Percentiles rank a stretch among this genome's conserved stretches.
Evolutionary conservation across 2,888 invertebrate genomes (phyloP).

Genomic region (Acronicta psi): DNA sequence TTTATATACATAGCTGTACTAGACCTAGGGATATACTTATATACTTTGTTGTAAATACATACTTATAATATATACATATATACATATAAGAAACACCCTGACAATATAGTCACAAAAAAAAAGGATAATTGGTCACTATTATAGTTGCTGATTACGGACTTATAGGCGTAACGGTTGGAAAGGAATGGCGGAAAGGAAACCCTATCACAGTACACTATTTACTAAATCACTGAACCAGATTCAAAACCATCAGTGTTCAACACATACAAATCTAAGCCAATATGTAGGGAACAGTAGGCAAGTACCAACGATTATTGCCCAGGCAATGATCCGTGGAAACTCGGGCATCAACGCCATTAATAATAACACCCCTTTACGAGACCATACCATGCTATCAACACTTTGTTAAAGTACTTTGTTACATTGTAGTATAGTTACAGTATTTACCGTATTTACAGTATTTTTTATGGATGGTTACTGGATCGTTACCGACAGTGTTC

Average conservation of each 20-base stretch:
- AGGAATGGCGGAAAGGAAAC: background rate
- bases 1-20: too few species aligned
- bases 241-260: background rate
- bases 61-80: too few species aligned
- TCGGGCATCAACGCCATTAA: conserved; percentile 25
- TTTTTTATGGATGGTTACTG: too few species aligned
- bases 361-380: conserved; percentile 27
- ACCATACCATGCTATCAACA: conserved; percentile 7
- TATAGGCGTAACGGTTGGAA: too few species aligned
- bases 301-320: conserved; percentile 18
- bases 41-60: too few species aligned
- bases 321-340: conserved; percentile 30
- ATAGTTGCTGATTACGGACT: too few species aligned
- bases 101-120: too few species aligned
- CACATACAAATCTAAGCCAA: conserved; percentile 32
- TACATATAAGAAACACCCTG: too few species aligned
- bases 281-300: conserved; percentile 6
- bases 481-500: too few species aligned
- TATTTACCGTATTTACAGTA: background rate
- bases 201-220: background rate
- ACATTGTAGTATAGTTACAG: background rate
- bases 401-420: conserved; percentile 11
- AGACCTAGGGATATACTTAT: too few species aligned
- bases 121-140: too few species aligned
- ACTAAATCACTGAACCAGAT: background rate